phyloP scores from a whole-genome alignment of 2,113 vertebrate species.

The Craseonycteris thonglongyai region DNA sequence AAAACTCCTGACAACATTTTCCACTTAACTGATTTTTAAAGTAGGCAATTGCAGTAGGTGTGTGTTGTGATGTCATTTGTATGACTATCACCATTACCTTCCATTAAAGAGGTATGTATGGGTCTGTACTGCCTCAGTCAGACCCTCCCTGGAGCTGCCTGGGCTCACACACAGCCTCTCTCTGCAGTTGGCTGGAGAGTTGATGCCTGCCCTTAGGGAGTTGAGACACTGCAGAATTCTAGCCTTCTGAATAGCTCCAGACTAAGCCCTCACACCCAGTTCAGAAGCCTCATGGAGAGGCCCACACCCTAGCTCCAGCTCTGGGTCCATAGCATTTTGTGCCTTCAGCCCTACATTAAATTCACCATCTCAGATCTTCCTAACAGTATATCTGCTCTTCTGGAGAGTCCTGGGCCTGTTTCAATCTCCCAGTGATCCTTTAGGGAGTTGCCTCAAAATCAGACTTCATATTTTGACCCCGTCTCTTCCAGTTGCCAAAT shows the following conservation, averaged over 20 bases:
- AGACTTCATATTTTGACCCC: background rate
- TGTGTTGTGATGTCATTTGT: background rate
- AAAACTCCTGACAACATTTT: background rate
- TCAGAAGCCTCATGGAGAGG: background rate
- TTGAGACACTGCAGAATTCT: background rate
- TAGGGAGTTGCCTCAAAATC: background rate
- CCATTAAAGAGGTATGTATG: background rate
- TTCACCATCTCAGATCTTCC: background rate
- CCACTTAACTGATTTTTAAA: background rate
- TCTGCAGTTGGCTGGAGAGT: background rate
- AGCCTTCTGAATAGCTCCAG: background rate
- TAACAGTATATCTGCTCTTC: background rate
- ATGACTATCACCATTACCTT: too few species aligned
- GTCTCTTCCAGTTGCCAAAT: background rate
- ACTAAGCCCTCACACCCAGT: background rate
- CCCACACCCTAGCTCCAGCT: background rate
- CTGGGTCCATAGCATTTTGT: background rate
- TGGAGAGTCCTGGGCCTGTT: too few species aligned
- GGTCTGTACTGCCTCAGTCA: background rate
- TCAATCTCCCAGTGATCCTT: background rate
- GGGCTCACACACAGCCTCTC: too few species aligned
- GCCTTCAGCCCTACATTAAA: background rate
- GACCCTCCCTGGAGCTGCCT: fast-evolving
- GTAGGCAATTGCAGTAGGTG: background rate
- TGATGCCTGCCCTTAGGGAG: background rate